Base-by-base conservation (phyloP, 2,797 vertebrate species). In the Mareca penelope region DNA sequence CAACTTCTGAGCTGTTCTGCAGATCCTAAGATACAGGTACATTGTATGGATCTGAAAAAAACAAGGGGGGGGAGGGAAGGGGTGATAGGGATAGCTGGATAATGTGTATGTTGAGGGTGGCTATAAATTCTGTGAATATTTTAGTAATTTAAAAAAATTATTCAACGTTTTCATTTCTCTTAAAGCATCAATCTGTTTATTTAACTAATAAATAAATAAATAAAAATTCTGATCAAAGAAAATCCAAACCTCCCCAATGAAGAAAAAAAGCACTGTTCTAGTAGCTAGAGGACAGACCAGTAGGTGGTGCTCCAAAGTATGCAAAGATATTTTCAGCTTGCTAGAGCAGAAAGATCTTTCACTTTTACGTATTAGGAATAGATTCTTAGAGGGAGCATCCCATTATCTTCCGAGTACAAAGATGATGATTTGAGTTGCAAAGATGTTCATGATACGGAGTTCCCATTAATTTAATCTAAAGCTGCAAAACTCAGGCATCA, bases 261-360 rank as follows among this genome's bases (percentile, higher is more conserved):
- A 23, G 28, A 59, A 23, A 28, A 63, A 48, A 48, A 18, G 8
- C 42, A n/a, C 18, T 29, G 33, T 8, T 35, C 7, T 26, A 22
- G 28, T 26, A 65, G 63, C n/a, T 57, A 40, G 76, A 64, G 9
- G 60, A 23, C 48, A 39, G 17, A 13, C 70, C 91, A 95, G 67
- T 42, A 95, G 85, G n/a, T 93, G 93, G 80, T 90, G 85, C 80
- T 93, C n/a, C 31, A 67, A 52, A 88, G 57, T 40, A 40, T 2
- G 9, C 19, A 67, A 69, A 37, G 4, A 11, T 71, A 33, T 61
- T 72, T 78, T 31, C 26, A 70, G 24, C 9, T 80, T 79, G 39
- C 23, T 21, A 26, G 46, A 67, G 40, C 3, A 59, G 37, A 65
- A 90, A 67, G 50, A 79, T 24, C 14, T 12, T 28, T 22, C 59